Percentiles rank a stretch among this genome's conserved stretches.
Evolutionary conservation across 2,797 vertebrate species (phyloP).

Genomic region (Microcaecilia unicolor): DNA sequence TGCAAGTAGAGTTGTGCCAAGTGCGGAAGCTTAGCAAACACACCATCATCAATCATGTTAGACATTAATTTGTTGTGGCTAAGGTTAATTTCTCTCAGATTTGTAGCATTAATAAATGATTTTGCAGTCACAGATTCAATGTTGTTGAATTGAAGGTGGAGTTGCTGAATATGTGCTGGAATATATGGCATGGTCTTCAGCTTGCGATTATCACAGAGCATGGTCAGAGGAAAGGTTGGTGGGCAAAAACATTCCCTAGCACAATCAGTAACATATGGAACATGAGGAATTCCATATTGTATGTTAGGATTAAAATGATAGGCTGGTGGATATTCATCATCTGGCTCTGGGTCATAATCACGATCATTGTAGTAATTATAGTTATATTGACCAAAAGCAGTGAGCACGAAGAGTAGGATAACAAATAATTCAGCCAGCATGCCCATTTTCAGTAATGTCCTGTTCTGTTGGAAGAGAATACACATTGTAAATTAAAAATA

Average conservation of each 20-base stretch:
- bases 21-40: conserved; percentile 50
- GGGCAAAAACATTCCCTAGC: conserved; percentile 64
- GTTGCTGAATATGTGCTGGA: conserved; percentile 50
- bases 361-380: conserved; percentile 56
- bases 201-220: conserved; percentile 65
- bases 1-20: conserved; percentile 59
- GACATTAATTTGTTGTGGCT: conserved; percentile 65
- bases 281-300: conserved; percentile 25
- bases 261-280: conserved; percentile 31
- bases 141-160: conserved; percentile 62
- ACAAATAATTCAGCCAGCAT: conserved; percentile 22
- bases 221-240: conserved; percentile 50
- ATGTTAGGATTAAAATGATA: conserved; percentile 29
- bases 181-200: conserved; percentile 60
- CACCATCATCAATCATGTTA: conserved; percentile 45
- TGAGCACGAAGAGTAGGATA: conserved; percentile 35
- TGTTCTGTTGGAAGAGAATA: conserved; percentile 38
- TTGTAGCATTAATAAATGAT: conserved; percentile 55
- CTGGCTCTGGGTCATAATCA: conserved; percentile 44
- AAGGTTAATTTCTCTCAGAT: conserved; percentile 62
- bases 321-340: conserved; percentile 32
- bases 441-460: conserved; percentile 35
- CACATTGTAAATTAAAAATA: conserved; percentile 5
- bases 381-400: conserved; percentile 49
- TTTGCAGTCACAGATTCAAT: conserved; percentile 52